Evolutionary conservation across 2,888 invertebrate genomes (phyloP).

Genomic region (Lingula anatina): DNA sequence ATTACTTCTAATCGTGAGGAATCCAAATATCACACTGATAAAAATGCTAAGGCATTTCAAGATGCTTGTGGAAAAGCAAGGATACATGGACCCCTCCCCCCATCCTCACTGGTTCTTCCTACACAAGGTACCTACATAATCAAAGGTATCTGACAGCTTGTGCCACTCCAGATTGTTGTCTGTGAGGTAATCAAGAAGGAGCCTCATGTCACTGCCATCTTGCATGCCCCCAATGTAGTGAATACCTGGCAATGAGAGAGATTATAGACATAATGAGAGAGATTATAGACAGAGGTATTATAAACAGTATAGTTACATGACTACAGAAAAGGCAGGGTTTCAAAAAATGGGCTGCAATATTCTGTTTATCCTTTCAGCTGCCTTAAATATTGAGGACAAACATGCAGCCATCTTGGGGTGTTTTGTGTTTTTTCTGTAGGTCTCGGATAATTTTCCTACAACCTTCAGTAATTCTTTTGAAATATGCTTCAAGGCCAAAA

Average conservation of each 20-base stretch:
- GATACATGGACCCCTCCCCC: too few relatives aligned
- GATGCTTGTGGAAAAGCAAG: too few relatives aligned
- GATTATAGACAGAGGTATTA: not conserved
- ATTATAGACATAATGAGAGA: not conserved
- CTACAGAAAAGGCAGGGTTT: not conserved
- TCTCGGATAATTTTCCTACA: too few relatives aligned
- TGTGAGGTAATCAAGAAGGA: slow-evolving; percentile 46
- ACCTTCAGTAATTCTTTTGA: too few relatives aligned
- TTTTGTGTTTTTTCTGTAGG: too few relatives aligned
- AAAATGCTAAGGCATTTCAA: too few relatives aligned
- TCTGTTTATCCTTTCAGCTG: too few relatives aligned
- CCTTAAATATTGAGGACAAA: not conserved
- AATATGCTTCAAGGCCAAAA: too few relatives aligned
- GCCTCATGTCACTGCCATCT: slow-evolving; percentile 24
- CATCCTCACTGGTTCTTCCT: too few relatives aligned
- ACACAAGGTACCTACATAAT: slow-evolving; percentile 33
- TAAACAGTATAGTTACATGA: not conserved
- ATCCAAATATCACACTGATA: too few relatives aligned
- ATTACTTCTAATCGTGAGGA: too few relatives aligned
- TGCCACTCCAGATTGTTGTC: slow-evolving; percentile 50
- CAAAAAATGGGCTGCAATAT: not conserved
- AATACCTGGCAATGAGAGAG: slow-evolving; percentile 28
- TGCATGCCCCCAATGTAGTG: slow-evolving; percentile 52
- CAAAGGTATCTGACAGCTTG: slow-evolving; percentile 39
- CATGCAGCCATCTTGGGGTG: too few relatives aligned